Percentiles rank a stretch among this genome's conserved stretches.
Evolutionary conservation across 30 jellyfish, hydroid and myxozoan genomes (phyloP).

Genomic region (Nemopilema nomurai): DNA sequence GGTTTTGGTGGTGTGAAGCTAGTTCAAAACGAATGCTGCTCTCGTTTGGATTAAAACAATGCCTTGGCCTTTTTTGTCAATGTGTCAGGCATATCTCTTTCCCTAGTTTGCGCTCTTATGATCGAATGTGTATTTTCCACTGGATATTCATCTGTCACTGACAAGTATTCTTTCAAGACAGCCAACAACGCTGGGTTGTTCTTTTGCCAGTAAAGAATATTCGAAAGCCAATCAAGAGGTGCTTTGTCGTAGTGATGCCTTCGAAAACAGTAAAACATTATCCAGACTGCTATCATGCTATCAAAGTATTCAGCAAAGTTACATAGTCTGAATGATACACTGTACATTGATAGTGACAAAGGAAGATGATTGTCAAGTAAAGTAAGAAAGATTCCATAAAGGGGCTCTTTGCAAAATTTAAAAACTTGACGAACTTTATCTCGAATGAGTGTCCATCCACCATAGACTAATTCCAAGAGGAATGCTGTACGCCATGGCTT

Average conservation of each 20-base stretch:
- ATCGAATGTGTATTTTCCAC: conserved; percentile 50
- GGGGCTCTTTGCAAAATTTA: background rate
- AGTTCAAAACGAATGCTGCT: background rate
- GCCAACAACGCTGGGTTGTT: conserved; percentile 6
- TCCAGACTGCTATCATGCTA: conserved; percentile 12
- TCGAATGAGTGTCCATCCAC: conserved; percentile 26
- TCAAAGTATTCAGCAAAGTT: conserved; percentile 5
- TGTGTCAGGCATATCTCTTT: background rate
- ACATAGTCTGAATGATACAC: background rate
- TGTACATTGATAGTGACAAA: conserved; percentile 13
- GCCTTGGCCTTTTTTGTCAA: conserved; percentile 1
- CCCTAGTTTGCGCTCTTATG: conserved; percentile 9
- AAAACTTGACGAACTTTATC: conserved; percentile 16
- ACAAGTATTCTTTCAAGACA: background rate
- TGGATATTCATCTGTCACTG: conserved; percentile 38
- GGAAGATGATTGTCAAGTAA: conserved; percentile 24
- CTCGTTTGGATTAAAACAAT: background rate
- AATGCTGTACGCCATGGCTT: conserved; percentile 31
- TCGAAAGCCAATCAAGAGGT: conserved; percentile 18
- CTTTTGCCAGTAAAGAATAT: conserved; percentile 32
- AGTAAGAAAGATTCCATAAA: conserved; percentile 1
- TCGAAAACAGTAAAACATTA: conserved; percentile 20
- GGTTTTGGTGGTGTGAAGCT: background rate
- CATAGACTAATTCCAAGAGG: conserved; percentile 1
- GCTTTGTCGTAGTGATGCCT: conserved; percentile 30